Evolutionary conservation across 2,113 vertebrate genomes (phyloP), one percentile per base, ranked within the genome.

Genomic region (Australoheros scitulus): DNA sequence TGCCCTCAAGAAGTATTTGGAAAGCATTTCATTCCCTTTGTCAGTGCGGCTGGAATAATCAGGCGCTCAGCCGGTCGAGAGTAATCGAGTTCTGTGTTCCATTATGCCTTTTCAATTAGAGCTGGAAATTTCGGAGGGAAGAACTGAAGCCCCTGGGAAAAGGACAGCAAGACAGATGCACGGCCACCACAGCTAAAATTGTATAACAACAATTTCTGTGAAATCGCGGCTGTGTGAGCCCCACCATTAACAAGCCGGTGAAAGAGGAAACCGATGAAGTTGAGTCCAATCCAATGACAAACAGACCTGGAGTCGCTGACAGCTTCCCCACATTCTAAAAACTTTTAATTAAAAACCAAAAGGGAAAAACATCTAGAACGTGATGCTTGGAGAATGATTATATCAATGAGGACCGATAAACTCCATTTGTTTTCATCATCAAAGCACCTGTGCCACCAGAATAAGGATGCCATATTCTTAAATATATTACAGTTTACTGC

Each of bases 81-180:
- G 82, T 72, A 88, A 87, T 61, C 6, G 50, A 78, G 78, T 36
- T 80, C 11, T 29, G 41, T 32, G 41, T 72, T 78, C 47, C 68
- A 82, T 85, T 83, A 80, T 13, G 56, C 10, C 38, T 9, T 17
- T 80, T 86, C 88, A 87, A 84, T 88, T 88, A 81, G 13, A 84
- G 52, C 50, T 36, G 57, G 26, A 83, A 57, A 84, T 14, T 58
- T 57, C 52, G 13, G 59, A 74, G 80, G 14, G 50, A 61, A 34
- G 41, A 76, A 72, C 13, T 1, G 10, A 38, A 24, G 77, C 56
- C 77, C 50, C 79, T 60, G 52, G 75, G 78, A 85, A 7, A 24
- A 72, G n/a, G 38, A 34, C 43, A 22, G 61, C 0, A 6, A 81
- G 61, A 65, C 75, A 34, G 43, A 86, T 29, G 34, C 22, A 24